Percentiles rank a stretch among this genome's conserved stretches.
These are phyloP conservation scores for Mirza zaza DNA, from an alignment of 2,113 vertebrate genomes.

Conservation along the genomic window DNA sequence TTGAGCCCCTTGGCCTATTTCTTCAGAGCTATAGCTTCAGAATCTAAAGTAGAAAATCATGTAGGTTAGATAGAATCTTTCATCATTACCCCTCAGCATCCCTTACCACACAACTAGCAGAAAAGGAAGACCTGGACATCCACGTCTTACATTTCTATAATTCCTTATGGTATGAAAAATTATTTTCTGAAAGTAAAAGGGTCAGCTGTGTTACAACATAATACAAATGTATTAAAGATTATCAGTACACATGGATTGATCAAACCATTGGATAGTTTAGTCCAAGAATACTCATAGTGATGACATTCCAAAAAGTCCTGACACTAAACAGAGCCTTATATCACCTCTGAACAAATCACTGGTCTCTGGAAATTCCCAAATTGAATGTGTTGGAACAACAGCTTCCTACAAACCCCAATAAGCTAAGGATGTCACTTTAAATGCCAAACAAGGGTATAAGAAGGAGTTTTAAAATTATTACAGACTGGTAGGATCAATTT, in stretches of 20 bases:
- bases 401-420: background rate
- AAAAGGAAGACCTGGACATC: background rate
- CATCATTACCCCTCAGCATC: background rate
- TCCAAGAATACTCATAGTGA: background rate
- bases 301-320: background rate
- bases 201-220: background rate
- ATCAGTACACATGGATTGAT: background rate
- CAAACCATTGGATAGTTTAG: background rate
- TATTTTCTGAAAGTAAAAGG: slow-evolving; percentile 3
- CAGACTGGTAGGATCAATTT: background rate
- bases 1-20: background rate
- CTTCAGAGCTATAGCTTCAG: background rate
- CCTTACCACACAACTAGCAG: background rate
- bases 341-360: background rate
- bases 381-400: background rate
- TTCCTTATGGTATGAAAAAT: background rate
- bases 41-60: background rate
- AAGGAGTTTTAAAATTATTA: background rate
- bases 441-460: background rate
- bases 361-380: background rate
- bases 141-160: background rate
- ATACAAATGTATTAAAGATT: background rate
- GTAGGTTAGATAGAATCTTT: background rate
- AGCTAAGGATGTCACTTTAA: background rate
- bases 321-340: background rate